phyloP scores from a whole-genome alignment of 2,797 vertebrate species.

The Amniataba percoides region DNA sequence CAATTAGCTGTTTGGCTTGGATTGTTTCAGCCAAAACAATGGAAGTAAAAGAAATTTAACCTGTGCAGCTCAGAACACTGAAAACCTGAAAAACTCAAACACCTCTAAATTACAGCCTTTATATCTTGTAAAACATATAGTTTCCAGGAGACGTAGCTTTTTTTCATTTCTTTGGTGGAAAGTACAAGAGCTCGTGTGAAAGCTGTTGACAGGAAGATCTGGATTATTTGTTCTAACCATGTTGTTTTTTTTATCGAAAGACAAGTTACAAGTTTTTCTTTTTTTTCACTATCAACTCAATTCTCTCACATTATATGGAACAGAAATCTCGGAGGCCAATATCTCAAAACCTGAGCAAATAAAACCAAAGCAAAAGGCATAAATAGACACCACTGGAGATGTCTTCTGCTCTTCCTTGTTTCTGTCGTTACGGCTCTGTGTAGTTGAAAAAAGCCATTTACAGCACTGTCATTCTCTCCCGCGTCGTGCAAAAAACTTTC shows the following conservation, averaged over 20 bases:
- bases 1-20: background rate
- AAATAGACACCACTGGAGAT: background rate
- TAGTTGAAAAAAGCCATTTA: slow-evolving; percentile 19
- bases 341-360: background rate
- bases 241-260: background rate
- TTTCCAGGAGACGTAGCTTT: too few relatives aligned
- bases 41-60: too few relatives aligned
- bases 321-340: background rate
- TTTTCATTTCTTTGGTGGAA: too few relatives aligned
- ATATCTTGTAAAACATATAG: too few relatives aligned
- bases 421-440: background rate
- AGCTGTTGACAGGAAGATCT: background rate
- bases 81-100: background rate
- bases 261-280: background rate
- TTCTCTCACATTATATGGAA: background rate
- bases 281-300: background rate
- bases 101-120: background rate
- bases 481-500: slow-evolving; percentile 31
- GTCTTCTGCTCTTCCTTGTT: background rate
- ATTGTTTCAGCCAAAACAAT: background rate
- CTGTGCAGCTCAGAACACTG: too few relatives aligned
- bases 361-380: background rate
- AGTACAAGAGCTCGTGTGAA: background rate
- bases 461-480: slow-evolving; percentile 3
- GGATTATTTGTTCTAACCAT: background rate